Evolutionary conservation across 1,140 invertebrate species (phyloP), one percentile per base, ranked within the genome.

Genomic region (Drosophila sechellia): DNA sequence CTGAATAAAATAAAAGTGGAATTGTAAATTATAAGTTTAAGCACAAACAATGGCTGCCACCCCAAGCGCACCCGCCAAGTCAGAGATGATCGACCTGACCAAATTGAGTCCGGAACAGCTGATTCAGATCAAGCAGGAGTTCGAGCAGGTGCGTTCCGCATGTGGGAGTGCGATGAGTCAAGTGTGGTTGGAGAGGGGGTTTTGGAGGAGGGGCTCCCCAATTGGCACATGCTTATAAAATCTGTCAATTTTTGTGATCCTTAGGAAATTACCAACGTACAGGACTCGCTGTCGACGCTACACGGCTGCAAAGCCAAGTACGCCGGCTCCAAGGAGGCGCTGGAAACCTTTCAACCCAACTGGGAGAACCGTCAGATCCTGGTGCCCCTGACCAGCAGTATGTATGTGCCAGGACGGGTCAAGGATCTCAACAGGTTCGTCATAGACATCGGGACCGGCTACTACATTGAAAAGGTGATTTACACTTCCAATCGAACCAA

Each of bases 401-500:
- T 99, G 96, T 99, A 98, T 93, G 97, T 99, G 20, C 96, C 97
- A 69, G 98, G 98, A 10, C 95, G 95, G 84, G 93, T 99, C 49
- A 94, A 94, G 65, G 95, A 98, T 91, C 94, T 96, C 13, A 94
- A 96, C 58, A 96, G 96, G 92, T 97, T 98, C 22, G 93, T 98
- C 11, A 96, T 99, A 63, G 98, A 99, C 92, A 96, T 99, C 92
- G 98, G 98, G 48, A 98, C 98, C 61, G 97, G 98, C 75, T 99
- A 99, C 92, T 99, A 96, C 93, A 96, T 96, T n/a, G 96, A 98
- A 92, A 97, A 98, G 94, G 96, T 96, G 8, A 11, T 25, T 5
- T 34, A 79, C 17, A 13, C 0, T 10, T 11, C 31, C 31, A 31
- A 10, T 8, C 31, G 2, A 8, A 31, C 2, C 6, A 8, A 31